Conservation (phyloP, 2,888 invertebrate genomes). For the Phorcus lineatus region DNA sequence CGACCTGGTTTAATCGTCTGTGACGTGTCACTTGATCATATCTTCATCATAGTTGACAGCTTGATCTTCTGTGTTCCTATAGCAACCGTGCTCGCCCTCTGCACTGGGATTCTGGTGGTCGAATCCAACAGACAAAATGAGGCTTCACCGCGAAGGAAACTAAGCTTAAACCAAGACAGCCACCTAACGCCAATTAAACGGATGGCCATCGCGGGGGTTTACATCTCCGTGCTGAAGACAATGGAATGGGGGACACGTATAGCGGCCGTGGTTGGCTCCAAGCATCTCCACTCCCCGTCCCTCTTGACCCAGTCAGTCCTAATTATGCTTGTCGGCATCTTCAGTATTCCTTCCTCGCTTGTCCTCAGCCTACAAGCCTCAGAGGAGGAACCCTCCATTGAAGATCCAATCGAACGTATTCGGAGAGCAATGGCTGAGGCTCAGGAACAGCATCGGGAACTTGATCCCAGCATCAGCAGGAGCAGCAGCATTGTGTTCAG, state of each 20-base stretch:
- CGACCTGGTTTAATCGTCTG: neutral
- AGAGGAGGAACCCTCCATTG: neutral
- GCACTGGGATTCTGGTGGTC: neutral
- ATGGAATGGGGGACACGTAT: neutral
- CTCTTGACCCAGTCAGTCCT: neutral
- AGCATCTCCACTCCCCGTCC: neutral
- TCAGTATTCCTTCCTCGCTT: neutral
- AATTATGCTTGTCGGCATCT: neutral
- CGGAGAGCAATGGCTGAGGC: too few relatives aligned
- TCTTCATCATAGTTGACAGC: neutral
- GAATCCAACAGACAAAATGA: too few relatives aligned
- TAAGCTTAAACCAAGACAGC: too few relatives aligned
- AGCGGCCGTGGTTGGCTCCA: neutral
- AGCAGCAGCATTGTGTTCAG: too few relatives aligned
- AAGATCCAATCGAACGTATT: too few relatives aligned
- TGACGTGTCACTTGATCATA: neutral
- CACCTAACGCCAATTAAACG: neutral
- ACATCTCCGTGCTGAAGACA: neutral
- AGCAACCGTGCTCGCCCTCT: neutral
- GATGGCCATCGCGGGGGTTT: neutral
- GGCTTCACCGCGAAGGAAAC: too few relatives aligned
- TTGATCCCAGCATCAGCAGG: too few relatives aligned
- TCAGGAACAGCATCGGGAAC: too few relatives aligned
- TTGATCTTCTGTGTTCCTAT: neutral
- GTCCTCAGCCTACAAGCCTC: neutral